Evolutionary conservation across 2,888 invertebrate species (phyloP), one percentile per base, ranked within the genome.

Genomic region (Acleris sparsana): DNA sequence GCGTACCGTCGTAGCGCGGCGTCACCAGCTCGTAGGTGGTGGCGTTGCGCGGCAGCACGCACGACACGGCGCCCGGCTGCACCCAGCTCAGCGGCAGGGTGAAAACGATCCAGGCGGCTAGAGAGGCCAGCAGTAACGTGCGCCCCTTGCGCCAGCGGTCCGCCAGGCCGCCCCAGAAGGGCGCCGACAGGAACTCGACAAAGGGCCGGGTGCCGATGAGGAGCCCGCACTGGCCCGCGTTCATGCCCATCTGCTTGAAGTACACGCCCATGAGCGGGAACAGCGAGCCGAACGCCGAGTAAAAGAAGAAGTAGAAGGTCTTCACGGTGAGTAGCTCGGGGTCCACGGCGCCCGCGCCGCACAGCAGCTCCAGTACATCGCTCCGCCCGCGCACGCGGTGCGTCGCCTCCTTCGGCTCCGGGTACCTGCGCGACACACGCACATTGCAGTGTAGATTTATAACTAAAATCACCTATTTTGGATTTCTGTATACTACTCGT

Each of bases 161-260:
- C 29, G 99, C 99, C 75, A 99, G 94, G 62, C 97, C 96, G 59
- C 98, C 98, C 99, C 99, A 99, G 87, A 99, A 99, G 0, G 99
- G 99, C 1, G 98, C 99, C 63, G 98, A 97, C 62, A 99, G 93
- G 87, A 99, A 99, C 89, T 99, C 99, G 56, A 99, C 97, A 85
- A 99, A 97, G 1, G 99, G 99, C 70, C 99, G 94, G 75, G 98
- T 96, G 29, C 99, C 99, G 76, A 99, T 97, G n/a, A 98, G 94
- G 64, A 97, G 93, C 6, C 99, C 99, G 80, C 98, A 97, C 85
- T 99, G 99, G 18, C 97, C 96, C 1, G 99, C 97, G 89, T 99
- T 99, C 98, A 99, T 99, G 68, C 99, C 99, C 96, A 99, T 96
- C 93, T 99, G 99, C 93, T 99, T 99, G 94, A 99, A 99, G 92